Evolutionary conservation across 2,888 invertebrate species (phyloP).

Genomic region (Noctua comes): DNA sequence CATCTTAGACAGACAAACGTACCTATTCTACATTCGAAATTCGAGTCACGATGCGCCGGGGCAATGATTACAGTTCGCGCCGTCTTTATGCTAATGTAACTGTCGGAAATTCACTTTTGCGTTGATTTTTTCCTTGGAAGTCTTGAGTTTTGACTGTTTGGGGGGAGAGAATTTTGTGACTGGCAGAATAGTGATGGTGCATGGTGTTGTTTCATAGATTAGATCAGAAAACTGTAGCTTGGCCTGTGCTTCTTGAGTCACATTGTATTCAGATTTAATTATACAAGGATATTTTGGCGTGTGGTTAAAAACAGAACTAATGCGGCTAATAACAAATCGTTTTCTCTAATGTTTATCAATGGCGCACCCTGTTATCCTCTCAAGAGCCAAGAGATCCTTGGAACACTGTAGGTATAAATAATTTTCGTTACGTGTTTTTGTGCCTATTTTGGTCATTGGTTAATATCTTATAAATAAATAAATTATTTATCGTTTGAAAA

Average conservation of each 20-base stretch:
- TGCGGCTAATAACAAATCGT: neutral
- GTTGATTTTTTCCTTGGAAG: constrained; percentile 79
- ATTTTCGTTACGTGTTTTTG: neutral
- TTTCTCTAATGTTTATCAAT: neutral
- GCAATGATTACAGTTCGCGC: constrained; percentile 84
- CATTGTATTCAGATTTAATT: neutral
- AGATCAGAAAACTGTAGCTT: neutral
- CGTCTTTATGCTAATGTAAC: constrained; percentile 85
- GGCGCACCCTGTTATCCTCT: neutral
- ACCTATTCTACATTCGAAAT: constrained; percentile 69
- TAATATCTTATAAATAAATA: no score
- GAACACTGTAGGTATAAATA: neutral
- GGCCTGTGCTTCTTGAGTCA: no score
- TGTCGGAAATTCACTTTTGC: constrained; percentile 83
- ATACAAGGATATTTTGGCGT: neutral
- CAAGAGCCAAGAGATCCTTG: neutral
- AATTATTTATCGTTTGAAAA: neutral
- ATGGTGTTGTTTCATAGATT: neutral
- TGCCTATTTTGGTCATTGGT: neutral
- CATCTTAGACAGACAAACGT: constrained; percentile 58
- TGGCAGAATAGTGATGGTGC: neutral
- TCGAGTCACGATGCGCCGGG: constrained; percentile 76
- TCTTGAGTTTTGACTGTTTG: constrained; percentile 45
- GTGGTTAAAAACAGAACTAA: neutral
- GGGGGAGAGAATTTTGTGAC: constrained; percentile 51